Evolutionary conservation across 2,113 vertebrate genomes (phyloP).

Genomic region (Pimephales promelas): DNA sequence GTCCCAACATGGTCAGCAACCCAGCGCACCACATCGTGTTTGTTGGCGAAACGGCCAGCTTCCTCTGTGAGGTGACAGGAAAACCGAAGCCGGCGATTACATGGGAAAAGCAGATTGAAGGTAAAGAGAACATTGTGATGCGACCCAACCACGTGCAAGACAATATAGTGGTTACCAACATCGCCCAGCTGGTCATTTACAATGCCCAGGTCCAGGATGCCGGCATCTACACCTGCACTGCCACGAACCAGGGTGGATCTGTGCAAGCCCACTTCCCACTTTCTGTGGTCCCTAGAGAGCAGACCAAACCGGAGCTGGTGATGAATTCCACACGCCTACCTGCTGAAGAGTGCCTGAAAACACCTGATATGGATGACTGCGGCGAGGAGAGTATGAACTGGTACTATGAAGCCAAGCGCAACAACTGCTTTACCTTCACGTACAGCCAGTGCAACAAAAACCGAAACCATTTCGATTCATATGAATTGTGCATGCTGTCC

Average conservation of each 20-base stretch:
- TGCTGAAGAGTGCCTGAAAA: constrained; percentile 86
- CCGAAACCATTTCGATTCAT: constrained; percentile 90
- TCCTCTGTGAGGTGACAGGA: constrained; percentile 90
- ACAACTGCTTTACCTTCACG: constrained; percentile 95
- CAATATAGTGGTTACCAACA: constrained; percentile 95
- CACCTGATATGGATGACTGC: constrained; percentile 86
- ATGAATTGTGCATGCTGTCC: constrained; percentile 86
- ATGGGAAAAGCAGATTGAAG: constrained; percentile 92
- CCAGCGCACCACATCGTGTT: constrained; percentile 84
- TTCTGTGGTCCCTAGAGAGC: constrained; percentile 81
- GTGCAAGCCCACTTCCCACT: constrained; percentile 88
- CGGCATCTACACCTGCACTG: constrained; percentile 92
- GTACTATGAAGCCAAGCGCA: constrained; percentile 93
- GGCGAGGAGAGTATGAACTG: constrained; percentile 92
- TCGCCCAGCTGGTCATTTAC: constrained; percentile 95
- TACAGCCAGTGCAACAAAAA: constrained; percentile 92
- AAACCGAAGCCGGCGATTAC: constrained; percentile 90
- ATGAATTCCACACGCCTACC: constrained; percentile 81
- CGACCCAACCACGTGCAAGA: constrained; percentile 88
- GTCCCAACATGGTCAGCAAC: constrained; percentile 81
- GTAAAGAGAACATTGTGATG: constrained; percentile 89
- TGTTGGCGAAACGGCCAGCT: constrained; percentile 91
- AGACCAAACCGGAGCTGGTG: constrained; percentile 60
- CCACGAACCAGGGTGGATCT: constrained; percentile 83
- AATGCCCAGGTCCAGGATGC: constrained; percentile 89